These are phyloP conservation scores for Amphilophus citrinellus DNA, from an alignment of 2,113 vertebrate species.

Conservation along the genomic window DNA sequence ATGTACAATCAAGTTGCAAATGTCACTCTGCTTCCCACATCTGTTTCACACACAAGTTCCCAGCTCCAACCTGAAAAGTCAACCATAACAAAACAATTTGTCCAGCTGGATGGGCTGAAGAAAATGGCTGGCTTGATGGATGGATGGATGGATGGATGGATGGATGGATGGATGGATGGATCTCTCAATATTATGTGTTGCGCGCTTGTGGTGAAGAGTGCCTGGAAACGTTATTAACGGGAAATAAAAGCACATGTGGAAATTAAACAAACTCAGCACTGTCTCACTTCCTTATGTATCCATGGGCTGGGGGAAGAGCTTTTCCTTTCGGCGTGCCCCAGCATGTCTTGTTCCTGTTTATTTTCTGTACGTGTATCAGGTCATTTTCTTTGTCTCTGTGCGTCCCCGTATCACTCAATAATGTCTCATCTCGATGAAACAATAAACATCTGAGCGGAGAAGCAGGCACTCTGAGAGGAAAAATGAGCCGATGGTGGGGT, in stretches of 20 bases:
- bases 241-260: background rate
- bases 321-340: background rate
- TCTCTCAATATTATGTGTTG: background rate
- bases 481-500: background rate
- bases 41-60: no score
- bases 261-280: background rate
- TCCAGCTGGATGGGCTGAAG: background rate
- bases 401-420: slow-evolving; percentile 30
- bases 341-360: background rate
- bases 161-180: background rate
- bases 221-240: background rate
- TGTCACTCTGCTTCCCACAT: no score
- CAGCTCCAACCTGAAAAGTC: no score
- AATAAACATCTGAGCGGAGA: slow-evolving; percentile 42
- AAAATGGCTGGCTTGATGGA: fast-evolving
- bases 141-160: background rate
- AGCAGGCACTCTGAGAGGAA: slow-evolving; percentile 11
- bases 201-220: background rate
- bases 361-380: background rate
- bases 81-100: no score
- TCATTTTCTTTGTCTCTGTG: slow-evolving; percentile 11
- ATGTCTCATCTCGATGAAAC: slow-evolving; percentile 24
- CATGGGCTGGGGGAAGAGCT: background rate
- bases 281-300: background rate
- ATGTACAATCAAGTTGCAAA: no score